These are phyloP conservation scores for Amphilophus citrinellus DNA, from an alignment of 2,113 vertebrate genomes.

Conservation along the genomic window DNA sequence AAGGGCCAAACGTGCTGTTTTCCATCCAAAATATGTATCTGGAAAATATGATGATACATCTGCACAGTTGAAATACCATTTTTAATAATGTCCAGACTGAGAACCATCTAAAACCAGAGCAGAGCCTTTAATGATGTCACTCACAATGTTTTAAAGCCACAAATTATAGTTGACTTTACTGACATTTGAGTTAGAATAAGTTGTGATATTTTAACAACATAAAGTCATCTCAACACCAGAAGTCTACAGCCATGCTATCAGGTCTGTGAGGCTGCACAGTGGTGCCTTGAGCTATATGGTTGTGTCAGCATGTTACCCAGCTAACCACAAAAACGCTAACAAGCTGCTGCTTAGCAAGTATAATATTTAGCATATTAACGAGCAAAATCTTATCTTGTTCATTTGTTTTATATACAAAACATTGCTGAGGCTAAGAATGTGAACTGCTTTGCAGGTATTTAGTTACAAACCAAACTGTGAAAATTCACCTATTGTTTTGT, in stretches of 20 bases:
- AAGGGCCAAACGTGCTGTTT: constrained; percentile 35
- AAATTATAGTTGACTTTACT: background rate
- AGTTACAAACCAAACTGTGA: background rate
- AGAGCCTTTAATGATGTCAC: background rate
- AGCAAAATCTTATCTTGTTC: background rate
- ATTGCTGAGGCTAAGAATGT: background rate
- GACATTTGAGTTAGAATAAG: constrained; percentile 17
- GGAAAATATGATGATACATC: constrained; percentile 47
- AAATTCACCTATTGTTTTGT: background rate
- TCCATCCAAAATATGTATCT: constrained; percentile 42
- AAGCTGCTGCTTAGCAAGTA: background rate
- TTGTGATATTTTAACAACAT: constrained; percentile 29
- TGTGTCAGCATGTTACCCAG: background rate
- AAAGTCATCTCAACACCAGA: constrained; percentile 4
- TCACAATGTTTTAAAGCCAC: constrained; percentile 7
- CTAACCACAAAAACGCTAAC: too few species aligned
- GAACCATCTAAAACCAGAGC: constrained; percentile 8
- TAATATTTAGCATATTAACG: background rate
- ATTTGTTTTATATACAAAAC: background rate
- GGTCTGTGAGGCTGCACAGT: background rate
- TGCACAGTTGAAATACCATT: constrained; percentile 28
- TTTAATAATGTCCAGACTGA: constrained; percentile 50
- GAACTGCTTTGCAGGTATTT: background rate
- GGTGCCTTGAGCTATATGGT: background rate
- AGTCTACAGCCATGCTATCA: background rate